These are phyloP conservation scores for Octodon degus DNA, from an alignment of 2,113 vertebrate species.

Conservation along the genomic window DNA sequence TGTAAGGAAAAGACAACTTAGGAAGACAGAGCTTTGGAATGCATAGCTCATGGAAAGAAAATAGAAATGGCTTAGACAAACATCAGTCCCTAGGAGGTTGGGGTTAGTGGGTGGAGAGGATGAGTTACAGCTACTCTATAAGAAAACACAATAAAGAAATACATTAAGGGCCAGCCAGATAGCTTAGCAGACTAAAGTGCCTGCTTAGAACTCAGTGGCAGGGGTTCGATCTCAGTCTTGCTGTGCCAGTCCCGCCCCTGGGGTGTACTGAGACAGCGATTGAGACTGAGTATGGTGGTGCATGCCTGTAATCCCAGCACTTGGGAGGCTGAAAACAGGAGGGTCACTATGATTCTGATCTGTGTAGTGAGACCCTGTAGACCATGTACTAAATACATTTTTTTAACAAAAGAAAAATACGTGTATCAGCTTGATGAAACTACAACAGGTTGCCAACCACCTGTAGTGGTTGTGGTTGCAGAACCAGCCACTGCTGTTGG, in stretches of 20 bases:
- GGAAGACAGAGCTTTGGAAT: background rate
- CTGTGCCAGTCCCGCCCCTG: no score
- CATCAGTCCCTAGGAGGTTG: background rate
- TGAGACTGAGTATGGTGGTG: no score
- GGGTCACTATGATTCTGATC: no score
- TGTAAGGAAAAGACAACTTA: background rate
- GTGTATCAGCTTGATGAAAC: background rate
- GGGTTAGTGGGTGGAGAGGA: background rate
- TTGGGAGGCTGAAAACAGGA: no score
- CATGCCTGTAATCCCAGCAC: no score
- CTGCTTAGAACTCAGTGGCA: no score
- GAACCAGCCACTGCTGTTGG: background rate
- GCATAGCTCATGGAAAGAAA: background rate
- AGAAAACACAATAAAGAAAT: background rate
- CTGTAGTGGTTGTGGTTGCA: background rate
- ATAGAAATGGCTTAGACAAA: background rate
- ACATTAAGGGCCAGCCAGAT: no score
- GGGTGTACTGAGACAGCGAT: no score
- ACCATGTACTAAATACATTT: no score
- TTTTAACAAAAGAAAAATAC: background rate
- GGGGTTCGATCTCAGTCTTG: no score
- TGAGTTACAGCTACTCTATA: background rate
- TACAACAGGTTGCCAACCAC: background rate
- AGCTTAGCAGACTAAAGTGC: no score
- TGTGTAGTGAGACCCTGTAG: no score